Evolutionary conservation across 2,888 invertebrate species (phyloP).

Genomic region (Anthophora plumipes): DNA sequence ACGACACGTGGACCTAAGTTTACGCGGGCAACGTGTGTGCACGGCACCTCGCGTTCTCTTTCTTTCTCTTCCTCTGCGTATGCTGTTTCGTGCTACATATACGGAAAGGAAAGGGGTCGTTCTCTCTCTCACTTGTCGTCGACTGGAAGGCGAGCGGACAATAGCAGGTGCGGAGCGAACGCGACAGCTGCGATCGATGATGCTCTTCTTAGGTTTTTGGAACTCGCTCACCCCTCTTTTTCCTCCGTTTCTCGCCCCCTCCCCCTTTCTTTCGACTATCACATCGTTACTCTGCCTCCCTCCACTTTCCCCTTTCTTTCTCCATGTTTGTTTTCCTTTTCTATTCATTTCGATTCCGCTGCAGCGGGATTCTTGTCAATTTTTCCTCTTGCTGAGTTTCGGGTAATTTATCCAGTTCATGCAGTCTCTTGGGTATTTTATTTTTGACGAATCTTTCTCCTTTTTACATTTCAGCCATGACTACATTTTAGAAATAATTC

Average conservation of each 20-base stretch:
- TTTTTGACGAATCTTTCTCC: background rate
- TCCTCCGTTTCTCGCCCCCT: constrained; percentile 19
- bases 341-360: background rate
- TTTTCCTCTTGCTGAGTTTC: background rate
- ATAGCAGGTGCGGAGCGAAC: constrained; percentile 83
- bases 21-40: constrained; percentile 46
- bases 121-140: constrained; percentile 71
- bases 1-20: constrained; percentile 69
- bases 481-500: background rate
- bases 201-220: constrained; percentile 82
- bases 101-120: constrained; percentile 76
- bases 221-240: constrained; percentile 72
- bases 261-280: constrained; percentile 33
- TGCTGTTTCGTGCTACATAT: constrained; percentile 61
- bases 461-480: background rate
- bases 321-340: background rate
- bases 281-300: constrained; percentile 25
- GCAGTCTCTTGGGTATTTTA: background rate
- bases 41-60: background rate
- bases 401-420: no score
- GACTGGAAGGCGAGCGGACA: constrained; percentile 78
- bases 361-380: background rate
- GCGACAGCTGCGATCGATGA: constrained; percentile 83
- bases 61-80: constrained; percentile 20
- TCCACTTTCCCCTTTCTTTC: background rate